Evolutionary conservation across 2,888 invertebrate species (phyloP), one percentile per base, ranked within the genome.

Genomic region (Trachelus troglodyta): DNA sequence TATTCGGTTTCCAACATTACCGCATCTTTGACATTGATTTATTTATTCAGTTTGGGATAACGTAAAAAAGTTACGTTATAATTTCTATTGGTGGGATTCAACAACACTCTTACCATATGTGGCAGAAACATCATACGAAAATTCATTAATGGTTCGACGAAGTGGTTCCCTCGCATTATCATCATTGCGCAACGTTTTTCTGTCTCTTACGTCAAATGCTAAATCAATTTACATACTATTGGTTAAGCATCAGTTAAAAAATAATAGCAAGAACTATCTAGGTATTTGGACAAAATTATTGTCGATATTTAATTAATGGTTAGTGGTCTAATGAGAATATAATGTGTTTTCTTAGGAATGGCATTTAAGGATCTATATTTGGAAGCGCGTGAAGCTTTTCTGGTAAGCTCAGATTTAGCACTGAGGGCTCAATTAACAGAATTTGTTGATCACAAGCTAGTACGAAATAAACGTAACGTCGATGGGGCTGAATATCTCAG

Each of bases 361-460:
- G 94, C 97, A 0, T 98, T 99, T 90, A 96, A 96, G 90, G 97
- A 98, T 85, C 92, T 98, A 40, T 98, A 98, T 91, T 94, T 95
- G 82, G 93, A 95, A 83, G 96, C 97, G 86, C 94, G 98, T 69
- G 98, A 98, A 91, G 94, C 95, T 33, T 98, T 99, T 92, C 93
- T 98, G 69, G 98, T 98, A 0, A 98, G 97, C 90, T 97, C 97
- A 0, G 98, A 99, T 92, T 93, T 97, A 77, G 98, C 98, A 0
- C 92, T 99, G 79, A 94, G 98, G 83, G 96, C 98, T 9, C 98
- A 98, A 88, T 93, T 99, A 3, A 98, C 97, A 0, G 99, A 99
- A 92, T 99, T 99, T 92, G 93, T 97, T 75, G 99, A 99, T 92
- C 99, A 99, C 91, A 97, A 98, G 90, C 93, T 99, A 85, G 95